These are phyloP conservation scores for Deilephila elpenor DNA, from an alignment of 2,888 invertebrate species.

Conservation along the genomic window DNA sequence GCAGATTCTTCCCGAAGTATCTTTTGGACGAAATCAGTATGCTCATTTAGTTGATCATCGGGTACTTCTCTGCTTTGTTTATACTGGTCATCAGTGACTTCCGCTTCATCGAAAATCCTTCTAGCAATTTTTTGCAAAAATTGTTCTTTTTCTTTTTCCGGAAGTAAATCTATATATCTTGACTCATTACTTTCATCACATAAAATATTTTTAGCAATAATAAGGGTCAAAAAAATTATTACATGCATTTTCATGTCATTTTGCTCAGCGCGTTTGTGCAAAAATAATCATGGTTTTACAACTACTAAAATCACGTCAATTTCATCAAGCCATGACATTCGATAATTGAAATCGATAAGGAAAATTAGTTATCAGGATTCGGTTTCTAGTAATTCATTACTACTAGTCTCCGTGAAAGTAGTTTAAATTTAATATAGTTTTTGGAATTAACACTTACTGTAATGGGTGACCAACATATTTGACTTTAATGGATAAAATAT, in stretches of 20 bases:
- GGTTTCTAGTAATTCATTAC: neutral
- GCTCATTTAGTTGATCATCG: conserved; percentile 57
- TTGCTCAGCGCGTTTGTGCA: conserved; percentile 31
- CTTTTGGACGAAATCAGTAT: conserved; percentile 59
- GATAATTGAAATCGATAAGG: conserved; percentile 26
- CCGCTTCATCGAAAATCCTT: conserved; percentile 62
- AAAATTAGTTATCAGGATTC: neutral
- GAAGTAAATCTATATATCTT: conserved; percentile 67
- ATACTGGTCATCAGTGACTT: conserved; percentile 43
- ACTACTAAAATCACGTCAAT: conserved; percentile 6
- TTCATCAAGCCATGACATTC: conserved; percentile 14
- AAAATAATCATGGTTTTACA: conserved; percentile 4
- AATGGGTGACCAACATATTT: too few relatives aligned
- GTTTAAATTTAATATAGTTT: too few relatives aligned
- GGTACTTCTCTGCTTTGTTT: conserved; percentile 52
- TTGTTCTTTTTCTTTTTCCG: conserved; percentile 65
- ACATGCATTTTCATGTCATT: conserved; percentile 53
- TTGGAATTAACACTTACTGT: too few relatives aligned
- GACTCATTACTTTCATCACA: conserved; percentile 51
- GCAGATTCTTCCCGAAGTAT: conserved; percentile 63
- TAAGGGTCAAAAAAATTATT: conserved; percentile 48
- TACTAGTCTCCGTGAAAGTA: neutral
- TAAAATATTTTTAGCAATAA: conserved; percentile 35
- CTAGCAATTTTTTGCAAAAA: conserved; percentile 68
- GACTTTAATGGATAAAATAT: neutral